phyloP scores from a whole-genome alignment of 2,113 vertebrate genomes.

The Nyctibius bracteatus region DNA sequence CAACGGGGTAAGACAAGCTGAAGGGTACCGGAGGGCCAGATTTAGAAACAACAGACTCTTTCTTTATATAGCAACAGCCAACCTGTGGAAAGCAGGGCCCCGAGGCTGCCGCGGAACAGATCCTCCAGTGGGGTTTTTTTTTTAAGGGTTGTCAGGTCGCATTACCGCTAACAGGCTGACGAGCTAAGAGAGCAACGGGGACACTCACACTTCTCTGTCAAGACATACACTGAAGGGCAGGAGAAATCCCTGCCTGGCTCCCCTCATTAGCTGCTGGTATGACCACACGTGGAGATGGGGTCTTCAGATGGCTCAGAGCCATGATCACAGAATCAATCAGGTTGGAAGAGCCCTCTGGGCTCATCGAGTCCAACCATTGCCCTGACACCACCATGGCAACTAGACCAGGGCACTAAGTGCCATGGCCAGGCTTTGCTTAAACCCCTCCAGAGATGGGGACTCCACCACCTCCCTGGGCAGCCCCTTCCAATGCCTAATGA shows the following conservation, averaged over 20 bases:
- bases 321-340: no score
- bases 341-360: no score
- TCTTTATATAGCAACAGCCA: not conserved
- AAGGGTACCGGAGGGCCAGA: not conserved
- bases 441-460: no score
- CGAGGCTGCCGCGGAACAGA: not conserved
- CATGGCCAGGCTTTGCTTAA: no score
- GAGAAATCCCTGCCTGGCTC: not conserved
- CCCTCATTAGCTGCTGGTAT: fast-evolving
- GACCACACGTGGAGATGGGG: fast-evolving
- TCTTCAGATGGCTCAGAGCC: fast-evolving
- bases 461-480: no score
- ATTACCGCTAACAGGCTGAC: not conserved
- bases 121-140: not conserved
- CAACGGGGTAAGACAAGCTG: not conserved
- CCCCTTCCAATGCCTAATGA: no score
- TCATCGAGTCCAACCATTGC: no score
- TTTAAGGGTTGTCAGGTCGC: not conserved
- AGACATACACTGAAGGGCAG: fast-evolving
- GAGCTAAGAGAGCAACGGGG: not conserved
- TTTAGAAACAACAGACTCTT: not conserved
- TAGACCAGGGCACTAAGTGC: no score
- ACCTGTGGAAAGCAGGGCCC: not conserved
- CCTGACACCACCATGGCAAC: no score
- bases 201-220: fast-evolving